Base-by-base conservation (phyloP, 2,888 invertebrate genomes). In the Rotaria magnacalcarata region DNA sequence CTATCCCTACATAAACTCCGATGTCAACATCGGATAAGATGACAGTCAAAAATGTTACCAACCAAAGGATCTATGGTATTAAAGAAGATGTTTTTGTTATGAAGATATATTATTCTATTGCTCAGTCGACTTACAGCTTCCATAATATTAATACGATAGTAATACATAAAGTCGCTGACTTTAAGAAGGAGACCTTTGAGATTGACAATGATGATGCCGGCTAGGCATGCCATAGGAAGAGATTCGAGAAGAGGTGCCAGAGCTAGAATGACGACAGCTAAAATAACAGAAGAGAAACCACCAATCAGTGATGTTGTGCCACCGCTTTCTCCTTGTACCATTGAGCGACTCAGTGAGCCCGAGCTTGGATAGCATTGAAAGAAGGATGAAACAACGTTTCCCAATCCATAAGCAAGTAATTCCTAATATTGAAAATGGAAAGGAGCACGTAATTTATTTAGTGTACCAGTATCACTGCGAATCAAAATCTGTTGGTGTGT, bases 311-410 rank as follows among this genome's bases (percentile, higher is more conserved):
- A 95, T 0, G 96, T 95, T 89, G 94, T 94, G 56, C 95, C 95
- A 24, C 96, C 96, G 0, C 95, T 95, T 88, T 94, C 93, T 89
- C 95, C 94, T 89, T 96, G 96, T 85, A 96, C 95, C 27, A 92
- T 88, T 87, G 92, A 92, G 86, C 93, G 89, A 21, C 92, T 92
- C 86, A 93, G 89, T 5, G 92, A 92, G 34, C 91, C 92, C 11
- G 92, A 90, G 88, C 87, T 89, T 89, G 85, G 92, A 88, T 91
- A 92, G 85, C 92, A 91, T 21, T 91, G 90, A 89, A 92, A 92
- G 88, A 92, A 91, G 1, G 92, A 91, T 24, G 94, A 94, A 86
- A 94, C 90, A 84, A 94, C 90, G 90, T 95, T 84, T 1, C 43
- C 11, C 16, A 67, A 14, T 67, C 67, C 67, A 34, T 67, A 67